Evolutionary conservation across 1,140 invertebrate species (phyloP).

Genomic region (Elysia chlorotica): DNA sequence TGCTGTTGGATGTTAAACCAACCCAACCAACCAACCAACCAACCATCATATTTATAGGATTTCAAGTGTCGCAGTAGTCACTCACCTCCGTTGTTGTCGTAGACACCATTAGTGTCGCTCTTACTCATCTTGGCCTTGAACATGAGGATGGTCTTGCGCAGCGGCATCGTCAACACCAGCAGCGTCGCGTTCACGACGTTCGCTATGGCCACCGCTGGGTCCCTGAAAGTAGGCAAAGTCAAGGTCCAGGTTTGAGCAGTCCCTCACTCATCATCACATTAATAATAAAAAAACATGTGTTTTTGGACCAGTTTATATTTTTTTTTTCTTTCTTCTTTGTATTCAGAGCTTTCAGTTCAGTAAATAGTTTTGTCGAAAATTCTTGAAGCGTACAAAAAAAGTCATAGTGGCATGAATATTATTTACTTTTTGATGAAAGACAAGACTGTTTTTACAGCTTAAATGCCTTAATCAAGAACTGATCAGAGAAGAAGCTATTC

Average conservation of each 20-base stretch:
- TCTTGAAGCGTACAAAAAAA: not conserved
- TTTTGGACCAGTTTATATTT: not conserved
- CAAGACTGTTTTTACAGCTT: no score
- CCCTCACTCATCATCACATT: not conserved
- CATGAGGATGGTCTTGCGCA: slow-evolving; percentile 59
- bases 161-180: slow-evolving; percentile 56
- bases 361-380: not conserved
- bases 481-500: no score
- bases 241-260: not conserved
- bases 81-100: no score
- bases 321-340: not conserved
- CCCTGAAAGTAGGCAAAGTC: slow-evolving; percentile 38
- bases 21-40: no score
- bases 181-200: slow-evolving; percentile 60
- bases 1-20: no score
- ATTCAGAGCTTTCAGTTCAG: not conserved
- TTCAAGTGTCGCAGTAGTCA: no score
- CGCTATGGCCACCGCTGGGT: slow-evolving; percentile 56
- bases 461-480: no score
- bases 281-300: not conserved
- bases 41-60: no score
- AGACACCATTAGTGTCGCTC: no score
- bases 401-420: not conserved
- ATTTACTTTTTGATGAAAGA: not conserved
- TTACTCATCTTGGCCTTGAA: slow-evolving; percentile 33